A percentile compares a stretch with the other conserved stretches of the same genome.
These are phyloP conservation scores for Idris sp. DNA, from an alignment of 1,140 invertebrate species.

Conservation along the genomic window DNA sequence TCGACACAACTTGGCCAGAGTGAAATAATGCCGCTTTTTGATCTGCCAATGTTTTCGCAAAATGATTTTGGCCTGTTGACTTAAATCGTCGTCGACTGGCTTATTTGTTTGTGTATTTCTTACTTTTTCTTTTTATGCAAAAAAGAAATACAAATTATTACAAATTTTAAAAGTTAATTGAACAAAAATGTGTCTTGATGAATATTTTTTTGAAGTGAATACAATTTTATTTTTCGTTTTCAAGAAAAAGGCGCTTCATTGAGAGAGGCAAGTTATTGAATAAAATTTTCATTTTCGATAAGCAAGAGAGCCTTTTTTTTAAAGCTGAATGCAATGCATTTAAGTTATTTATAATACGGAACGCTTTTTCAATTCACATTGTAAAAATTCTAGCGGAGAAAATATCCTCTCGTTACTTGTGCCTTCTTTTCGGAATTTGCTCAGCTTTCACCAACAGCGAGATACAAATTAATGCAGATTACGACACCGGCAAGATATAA, in stretches of 20 bases:
- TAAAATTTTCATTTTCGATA: conserved; percentile 16
- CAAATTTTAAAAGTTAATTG: too few relatives aligned
- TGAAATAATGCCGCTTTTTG: conserved; percentile 43
- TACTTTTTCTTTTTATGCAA: too few relatives aligned
- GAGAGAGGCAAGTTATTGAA: conserved; percentile 10
- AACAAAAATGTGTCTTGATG: too few relatives aligned
- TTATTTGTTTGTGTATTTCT: too few relatives aligned
- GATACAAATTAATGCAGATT: conserved; percentile 57
- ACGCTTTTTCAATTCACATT: conserved; percentile 70
- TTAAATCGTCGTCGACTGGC: too few relatives aligned
- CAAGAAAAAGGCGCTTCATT: too few relatives aligned
- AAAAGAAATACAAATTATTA: too few relatives aligned
- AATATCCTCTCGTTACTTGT: conserved; percentile 26
- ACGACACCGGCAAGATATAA: conserved; percentile 44
- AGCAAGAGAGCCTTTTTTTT: conserved; percentile 24
- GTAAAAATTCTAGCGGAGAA: conserved; percentile 57
- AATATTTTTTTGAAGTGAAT: too few relatives aligned
- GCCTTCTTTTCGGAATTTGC: conserved; percentile 36
- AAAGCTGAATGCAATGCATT: conserved; percentile 68
- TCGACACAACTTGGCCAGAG: conserved; percentile 45
- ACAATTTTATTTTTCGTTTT: too few relatives aligned
- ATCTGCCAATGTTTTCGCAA: conserved; percentile 8
- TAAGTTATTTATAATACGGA: conserved; percentile 71
- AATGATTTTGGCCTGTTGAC: too few relatives aligned
- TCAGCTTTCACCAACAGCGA: conserved; percentile 21